These are phyloP conservation scores for Therioaphis trifolii DNA, from an alignment of 2,888 invertebrate species.

Conservation along the genomic window DNA sequence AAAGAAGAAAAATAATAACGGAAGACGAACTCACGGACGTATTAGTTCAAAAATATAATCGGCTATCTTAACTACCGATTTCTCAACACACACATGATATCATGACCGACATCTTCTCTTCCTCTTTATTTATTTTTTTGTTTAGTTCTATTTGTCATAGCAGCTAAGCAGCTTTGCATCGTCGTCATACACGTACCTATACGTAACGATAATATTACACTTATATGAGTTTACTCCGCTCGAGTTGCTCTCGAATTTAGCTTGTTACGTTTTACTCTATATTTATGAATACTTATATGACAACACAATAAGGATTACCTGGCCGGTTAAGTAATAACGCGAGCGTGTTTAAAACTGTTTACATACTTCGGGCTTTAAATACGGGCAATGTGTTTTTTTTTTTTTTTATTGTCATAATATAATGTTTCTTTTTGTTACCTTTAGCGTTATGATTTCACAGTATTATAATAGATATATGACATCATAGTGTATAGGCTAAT, in stretches of 20 bases:
- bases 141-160: constrained; percentile 28
- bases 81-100: background rate
- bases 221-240: no score
- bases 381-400: background rate
- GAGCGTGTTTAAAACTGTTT: background rate
- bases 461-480: background rate
- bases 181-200: background rate
- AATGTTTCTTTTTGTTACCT: constrained; percentile 31
- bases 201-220: no score
- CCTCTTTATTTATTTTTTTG: background rate
- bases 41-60: constrained; percentile 6
- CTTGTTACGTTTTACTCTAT: background rate
- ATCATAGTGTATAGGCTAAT: background rate
- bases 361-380: background rate
- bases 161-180: background rate
- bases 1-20: background rate
- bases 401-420: background rate
- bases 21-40: background rate
- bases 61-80: background rate
- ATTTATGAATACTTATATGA: background rate
- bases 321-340: background rate
- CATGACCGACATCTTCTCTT: background rate
- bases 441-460: background rate
- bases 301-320: background rate
- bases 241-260: background rate